phyloP scores from a whole-genome alignment of 2,888 invertebrate species.

The Platerodrilus igneus region DNA sequence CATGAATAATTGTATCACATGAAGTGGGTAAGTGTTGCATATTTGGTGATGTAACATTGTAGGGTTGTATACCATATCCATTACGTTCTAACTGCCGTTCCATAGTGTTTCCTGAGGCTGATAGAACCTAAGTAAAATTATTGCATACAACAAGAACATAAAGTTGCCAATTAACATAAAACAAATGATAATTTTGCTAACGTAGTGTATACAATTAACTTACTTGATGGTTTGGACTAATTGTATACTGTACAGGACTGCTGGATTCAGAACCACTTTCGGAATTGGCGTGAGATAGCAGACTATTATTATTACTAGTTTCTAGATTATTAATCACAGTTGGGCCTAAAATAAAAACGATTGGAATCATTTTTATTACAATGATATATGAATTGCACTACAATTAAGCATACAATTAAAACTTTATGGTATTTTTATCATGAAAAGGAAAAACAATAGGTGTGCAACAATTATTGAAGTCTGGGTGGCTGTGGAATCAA shows the following conservation, averaged over 20 bases:
- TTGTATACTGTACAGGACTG: constrained; percentile 49
- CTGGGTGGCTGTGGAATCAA: too few relatives aligned
- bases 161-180: too few relatives aligned
- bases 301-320: constrained; percentile 49
- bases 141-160: too few relatives aligned
- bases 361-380: constrained; percentile 5
- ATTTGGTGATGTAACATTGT: constrained; percentile 42
- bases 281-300: constrained; percentile 46
- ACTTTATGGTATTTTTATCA: too few relatives aligned
- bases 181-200: not conserved
- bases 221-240: constrained; percentile 45
- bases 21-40: constrained; percentile 48
- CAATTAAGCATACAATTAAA: too few relatives aligned
- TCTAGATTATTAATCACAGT: constrained; percentile 43
- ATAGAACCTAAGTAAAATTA: constrained; percentile 41
- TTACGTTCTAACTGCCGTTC: constrained; percentile 39
- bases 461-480: too few relatives aligned
- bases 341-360: constrained; percentile 50
- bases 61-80: constrained; percentile 38
- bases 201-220: constrained; percentile 18
- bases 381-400: not conserved
- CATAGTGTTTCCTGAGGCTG: constrained; percentile 34
- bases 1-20: constrained; percentile 61
- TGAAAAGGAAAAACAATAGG: too few relatives aligned
- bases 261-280: constrained; percentile 50